Evolutionary conservation across 2,888 invertebrate species (phyloP).

Genomic region (Fragum sueziense): DNA sequence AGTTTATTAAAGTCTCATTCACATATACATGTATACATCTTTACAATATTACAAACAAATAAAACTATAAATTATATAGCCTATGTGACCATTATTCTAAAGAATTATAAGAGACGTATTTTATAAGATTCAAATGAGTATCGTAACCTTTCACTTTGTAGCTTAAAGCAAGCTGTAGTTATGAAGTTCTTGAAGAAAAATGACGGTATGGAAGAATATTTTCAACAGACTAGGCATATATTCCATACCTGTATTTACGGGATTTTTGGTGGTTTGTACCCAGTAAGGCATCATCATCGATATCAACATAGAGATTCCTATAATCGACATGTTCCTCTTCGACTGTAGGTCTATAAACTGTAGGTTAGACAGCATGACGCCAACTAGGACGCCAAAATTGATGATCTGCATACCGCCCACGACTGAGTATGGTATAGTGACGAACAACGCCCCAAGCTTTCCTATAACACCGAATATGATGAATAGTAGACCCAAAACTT

Average conservation of each 20-base stretch:
- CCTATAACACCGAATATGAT: conserved; percentile 81
- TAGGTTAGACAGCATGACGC: conserved; percentile 72
- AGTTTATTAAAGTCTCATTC: too few species aligned
- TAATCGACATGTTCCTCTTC: conserved; percentile 91
- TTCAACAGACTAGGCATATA: too few species aligned
- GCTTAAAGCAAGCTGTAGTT: too few species aligned
- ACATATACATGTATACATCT: too few species aligned
- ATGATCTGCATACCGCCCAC: conserved; percentile 78
- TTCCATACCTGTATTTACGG: conserved; percentile 65
- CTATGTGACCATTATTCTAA: too few species aligned
- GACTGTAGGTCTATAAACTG: conserved; percentile 88
- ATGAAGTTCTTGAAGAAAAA: too few species aligned
- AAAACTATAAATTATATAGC: too few species aligned
- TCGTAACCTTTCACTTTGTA: too few species aligned
- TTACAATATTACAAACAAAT: too few species aligned
- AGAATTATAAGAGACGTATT: too few species aligned
- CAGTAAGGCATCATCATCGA: conserved; percentile 85
- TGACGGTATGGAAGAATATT: too few species aligned
- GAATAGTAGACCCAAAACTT: conserved; percentile 79
- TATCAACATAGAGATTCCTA: conserved; percentile 93
- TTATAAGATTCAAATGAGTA: too few species aligned
- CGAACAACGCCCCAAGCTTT: conserved; percentile 82
- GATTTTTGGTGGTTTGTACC: conserved; percentile 60
- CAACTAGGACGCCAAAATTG: conserved; percentile 70
- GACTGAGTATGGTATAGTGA: conserved; percentile 83